Conservation (phyloP, 2,888 invertebrate species). For the Cheilosia grossa region DNA sequence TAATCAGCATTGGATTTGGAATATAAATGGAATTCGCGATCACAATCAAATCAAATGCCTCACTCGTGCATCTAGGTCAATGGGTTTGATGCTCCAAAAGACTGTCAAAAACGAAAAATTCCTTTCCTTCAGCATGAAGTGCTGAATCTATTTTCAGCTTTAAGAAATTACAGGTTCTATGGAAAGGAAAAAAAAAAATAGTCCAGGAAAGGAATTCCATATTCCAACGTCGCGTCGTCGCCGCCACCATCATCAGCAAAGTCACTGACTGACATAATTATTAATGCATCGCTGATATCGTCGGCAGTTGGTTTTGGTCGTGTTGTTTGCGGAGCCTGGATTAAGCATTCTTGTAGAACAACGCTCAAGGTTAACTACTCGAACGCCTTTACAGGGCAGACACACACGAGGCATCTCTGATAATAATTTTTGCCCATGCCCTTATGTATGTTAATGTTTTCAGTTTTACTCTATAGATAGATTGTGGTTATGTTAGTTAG, state of each 20-base stretch:
- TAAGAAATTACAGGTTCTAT: conserved; percentile 42
- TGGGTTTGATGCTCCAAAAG: not conserved
- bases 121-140: not conserved
- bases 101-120: not conserved
- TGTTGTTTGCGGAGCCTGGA: conserved; percentile 45
- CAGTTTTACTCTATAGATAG: conserved; percentile 59
- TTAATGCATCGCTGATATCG: conserved; percentile 69
- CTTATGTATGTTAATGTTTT: conserved; percentile 33
- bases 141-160: conserved; percentile 47
- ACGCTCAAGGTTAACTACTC: conserved; percentile 63
- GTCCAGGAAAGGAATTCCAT: conserved; percentile 49
- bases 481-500: conserved; percentile 46
- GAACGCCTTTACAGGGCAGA: conserved; percentile 27
- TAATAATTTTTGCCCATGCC: conserved; percentile 37
- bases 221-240: conserved; percentile 11
- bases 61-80: conserved; percentile 3
- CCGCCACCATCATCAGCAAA: conserved; percentile 23
- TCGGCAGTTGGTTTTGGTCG: conserved; percentile 24
- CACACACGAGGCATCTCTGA: conserved; percentile 35
- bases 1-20: not conserved
- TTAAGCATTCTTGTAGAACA: conserved; percentile 47
- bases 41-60: not conserved
- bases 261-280: conserved; percentile 68
- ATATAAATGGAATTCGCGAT: not conserved
- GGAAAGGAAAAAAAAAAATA: conserved; percentile 1